Percentiles rank a stretch among this genome's conserved stretches.
Evolutionary conservation across 2,888 invertebrate species (phyloP).

Genomic region (Drosophila lutescens): DNA sequence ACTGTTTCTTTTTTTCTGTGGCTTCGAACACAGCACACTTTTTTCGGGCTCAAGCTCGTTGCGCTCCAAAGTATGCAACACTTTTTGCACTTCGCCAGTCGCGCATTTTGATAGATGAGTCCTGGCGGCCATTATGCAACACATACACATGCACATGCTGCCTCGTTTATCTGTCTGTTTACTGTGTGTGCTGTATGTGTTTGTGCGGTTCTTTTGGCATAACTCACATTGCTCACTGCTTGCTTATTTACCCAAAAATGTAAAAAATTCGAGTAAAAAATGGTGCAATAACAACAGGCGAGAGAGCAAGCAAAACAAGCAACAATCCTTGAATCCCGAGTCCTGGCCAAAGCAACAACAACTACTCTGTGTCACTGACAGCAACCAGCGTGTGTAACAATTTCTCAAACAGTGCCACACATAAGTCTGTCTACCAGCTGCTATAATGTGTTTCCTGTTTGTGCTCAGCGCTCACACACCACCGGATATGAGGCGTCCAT

Average conservation of each 20-base stretch:
- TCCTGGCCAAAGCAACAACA: constrained; percentile 26
- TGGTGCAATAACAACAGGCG: constrained; percentile 52
- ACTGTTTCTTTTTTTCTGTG: not conserved
- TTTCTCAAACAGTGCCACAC: constrained; percentile 80
- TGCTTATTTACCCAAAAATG: constrained; percentile 64
- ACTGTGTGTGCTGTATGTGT: constrained; percentile 15
- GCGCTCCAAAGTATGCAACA: constrained; percentile 67
- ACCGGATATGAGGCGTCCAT: constrained; percentile 73
- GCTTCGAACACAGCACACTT: constrained; percentile 50
- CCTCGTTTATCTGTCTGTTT: constrained; percentile 30
- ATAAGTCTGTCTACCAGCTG: constrained; percentile 81
- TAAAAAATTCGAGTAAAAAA: constrained; percentile 71
- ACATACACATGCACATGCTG: constrained; percentile 37
- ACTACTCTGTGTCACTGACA: constrained; percentile 65
- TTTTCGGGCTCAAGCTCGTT: constrained; percentile 46
- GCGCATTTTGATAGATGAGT: constrained; percentile 78
- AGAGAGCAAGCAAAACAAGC: constrained; percentile 30
- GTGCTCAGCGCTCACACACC: constrained; percentile 76
- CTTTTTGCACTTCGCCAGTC: constrained; percentile 52
- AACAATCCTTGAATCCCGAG: constrained; percentile 10
- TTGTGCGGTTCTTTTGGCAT: constrained; percentile 64
- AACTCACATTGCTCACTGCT: constrained; percentile 78
- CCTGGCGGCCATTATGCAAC: constrained; percentile 77
- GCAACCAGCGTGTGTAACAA: constrained; percentile 67
- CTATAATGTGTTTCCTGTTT: constrained; percentile 80